A percentile compares a stretch with the other conserved stretches of the same genome.
These are phyloP conservation scores for Sterna hirundo DNA, from an alignment of 2,113 vertebrate species.

Conservation along the genomic window DNA sequence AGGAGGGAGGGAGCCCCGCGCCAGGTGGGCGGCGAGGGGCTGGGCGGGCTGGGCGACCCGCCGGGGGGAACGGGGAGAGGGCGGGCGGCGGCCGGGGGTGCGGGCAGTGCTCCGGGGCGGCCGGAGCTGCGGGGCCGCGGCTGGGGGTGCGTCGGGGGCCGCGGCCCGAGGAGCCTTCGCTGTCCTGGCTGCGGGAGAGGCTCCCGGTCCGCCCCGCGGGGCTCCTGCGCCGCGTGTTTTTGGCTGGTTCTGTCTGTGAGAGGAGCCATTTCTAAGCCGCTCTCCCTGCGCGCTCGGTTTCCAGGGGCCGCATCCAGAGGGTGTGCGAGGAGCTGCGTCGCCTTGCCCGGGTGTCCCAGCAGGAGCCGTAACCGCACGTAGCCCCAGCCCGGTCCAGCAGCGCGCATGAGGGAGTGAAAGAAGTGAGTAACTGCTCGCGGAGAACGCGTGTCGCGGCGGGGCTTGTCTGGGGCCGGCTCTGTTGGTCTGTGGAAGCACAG, in stretches of 20 bases:
- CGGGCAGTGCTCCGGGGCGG: background rate
- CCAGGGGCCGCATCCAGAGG: background rate
- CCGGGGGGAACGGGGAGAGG: background rate
- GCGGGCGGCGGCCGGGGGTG: background rate
- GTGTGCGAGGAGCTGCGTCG: background rate
- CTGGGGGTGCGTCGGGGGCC: background rate
- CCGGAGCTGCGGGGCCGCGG: background rate
- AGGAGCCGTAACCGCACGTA: background rate
- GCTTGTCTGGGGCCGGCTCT: background rate
- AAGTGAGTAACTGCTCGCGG: background rate
- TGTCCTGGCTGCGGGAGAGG: background rate
- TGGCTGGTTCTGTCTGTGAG: background rate
- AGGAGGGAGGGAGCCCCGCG: background rate
- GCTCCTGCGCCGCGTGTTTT: background rate
- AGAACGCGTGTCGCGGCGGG: background rate
- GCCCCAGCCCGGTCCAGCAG: background rate
- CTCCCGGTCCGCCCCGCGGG: background rate
- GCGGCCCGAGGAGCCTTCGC: background rate
- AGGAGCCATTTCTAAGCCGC: constrained; percentile 23
- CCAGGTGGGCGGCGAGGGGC: background rate
- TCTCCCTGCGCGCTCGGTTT: background rate
- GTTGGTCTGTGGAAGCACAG: background rate
- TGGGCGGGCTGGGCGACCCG: background rate
- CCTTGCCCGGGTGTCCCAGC: background rate
- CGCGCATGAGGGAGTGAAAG: background rate